Evolutionary conservation across 2,797 vertebrate species (phyloP).

Genomic region (Antrozous pallidus): DNA sequence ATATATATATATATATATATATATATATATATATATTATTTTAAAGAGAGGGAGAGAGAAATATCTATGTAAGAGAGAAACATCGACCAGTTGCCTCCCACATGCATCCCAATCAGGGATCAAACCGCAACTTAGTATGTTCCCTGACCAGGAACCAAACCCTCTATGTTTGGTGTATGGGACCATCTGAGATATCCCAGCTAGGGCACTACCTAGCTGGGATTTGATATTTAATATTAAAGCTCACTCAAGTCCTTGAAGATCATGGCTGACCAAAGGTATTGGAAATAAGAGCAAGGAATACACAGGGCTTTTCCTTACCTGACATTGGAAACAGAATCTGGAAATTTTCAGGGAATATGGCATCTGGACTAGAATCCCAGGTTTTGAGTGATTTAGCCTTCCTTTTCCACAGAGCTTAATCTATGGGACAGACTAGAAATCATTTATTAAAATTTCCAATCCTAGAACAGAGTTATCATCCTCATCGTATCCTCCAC

Average conservation of each 20-base stretch:
- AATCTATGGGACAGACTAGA: neutral
- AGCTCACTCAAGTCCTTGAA: neutral
- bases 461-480: neutral
- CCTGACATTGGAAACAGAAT: neutral
- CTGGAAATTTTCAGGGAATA: neutral
- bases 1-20: too few species aligned
- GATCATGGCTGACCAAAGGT: neutral
- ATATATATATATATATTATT: neutral
- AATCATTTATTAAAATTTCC: neutral
- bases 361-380: neutral
- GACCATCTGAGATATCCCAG: neutral
- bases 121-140: neutral
- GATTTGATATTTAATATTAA: neutral
- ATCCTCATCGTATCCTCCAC: neutral
- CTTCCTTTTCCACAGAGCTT: neutral
- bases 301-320: accelerated
- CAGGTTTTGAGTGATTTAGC: neutral
- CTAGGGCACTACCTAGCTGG: neutral
- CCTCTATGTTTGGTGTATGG: neutral
- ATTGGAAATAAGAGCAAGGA: neutral
- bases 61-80: neutral
- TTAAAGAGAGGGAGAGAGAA: neutral
- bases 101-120: neutral
- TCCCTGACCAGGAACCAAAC: neutral
- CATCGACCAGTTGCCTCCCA: neutral